phyloP scores from a whole-genome alignment of 2,113 vertebrate genomes.

The Arvicanthis niloticus region DNA sequence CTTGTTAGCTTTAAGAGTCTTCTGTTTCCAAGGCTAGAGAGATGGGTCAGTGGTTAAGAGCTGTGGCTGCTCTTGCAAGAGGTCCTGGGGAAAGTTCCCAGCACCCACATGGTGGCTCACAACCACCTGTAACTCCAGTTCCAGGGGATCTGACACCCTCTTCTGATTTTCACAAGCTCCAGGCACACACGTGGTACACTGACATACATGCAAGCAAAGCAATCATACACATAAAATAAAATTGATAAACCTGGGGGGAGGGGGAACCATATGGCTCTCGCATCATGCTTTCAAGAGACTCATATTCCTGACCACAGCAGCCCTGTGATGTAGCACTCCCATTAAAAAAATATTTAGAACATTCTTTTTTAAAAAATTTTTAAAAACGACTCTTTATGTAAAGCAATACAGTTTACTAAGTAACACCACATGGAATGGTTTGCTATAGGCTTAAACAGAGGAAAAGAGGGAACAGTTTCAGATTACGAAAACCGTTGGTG shows the following conservation, averaged over 20 bases:
- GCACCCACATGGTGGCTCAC: background rate
- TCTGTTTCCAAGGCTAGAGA: too few relatives aligned
- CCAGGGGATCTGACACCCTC: background rate
- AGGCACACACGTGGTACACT: background rate
- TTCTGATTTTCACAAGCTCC: background rate
- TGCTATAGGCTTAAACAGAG: background rate
- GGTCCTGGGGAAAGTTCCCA: background rate
- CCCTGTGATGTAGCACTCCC: background rate
- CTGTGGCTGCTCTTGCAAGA: background rate
- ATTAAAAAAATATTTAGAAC: too few relatives aligned
- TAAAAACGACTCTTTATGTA: background rate
- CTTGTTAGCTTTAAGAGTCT: background rate
- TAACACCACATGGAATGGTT: background rate
- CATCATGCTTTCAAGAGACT: fast-evolving
- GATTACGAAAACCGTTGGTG: background rate
- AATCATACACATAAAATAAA: background rate
- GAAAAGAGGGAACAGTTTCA: background rate
- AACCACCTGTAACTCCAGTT: background rate
- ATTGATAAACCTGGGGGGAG: background rate
- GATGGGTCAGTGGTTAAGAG: background rate
- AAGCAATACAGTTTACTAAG: background rate
- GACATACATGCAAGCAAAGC: background rate
- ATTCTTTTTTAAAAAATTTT: background rate
- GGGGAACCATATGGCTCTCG: too few relatives aligned
- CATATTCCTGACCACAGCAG: background rate